Percentiles rank a stretch among this genome's conserved stretches.
These are phyloP conservation scores for Linurgus olivaceus DNA, from an alignment of 2,797 vertebrate genomes.

Conservation along the genomic window DNA sequence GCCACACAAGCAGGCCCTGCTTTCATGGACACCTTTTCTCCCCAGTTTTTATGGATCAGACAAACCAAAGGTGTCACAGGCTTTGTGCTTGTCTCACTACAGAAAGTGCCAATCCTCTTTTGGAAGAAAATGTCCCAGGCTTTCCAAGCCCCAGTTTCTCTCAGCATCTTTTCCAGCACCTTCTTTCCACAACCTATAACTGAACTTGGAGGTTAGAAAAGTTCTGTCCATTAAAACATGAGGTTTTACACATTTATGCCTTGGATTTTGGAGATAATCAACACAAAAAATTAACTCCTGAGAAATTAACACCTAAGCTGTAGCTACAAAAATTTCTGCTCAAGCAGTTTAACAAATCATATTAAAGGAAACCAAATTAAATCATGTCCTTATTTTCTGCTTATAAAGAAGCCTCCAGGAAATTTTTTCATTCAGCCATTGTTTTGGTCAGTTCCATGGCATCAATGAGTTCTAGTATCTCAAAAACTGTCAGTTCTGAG, in stretches of 20 bases:
- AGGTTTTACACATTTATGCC: not conserved
- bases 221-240: not conserved
- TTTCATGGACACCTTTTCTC: not conserved
- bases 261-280: not conserved
- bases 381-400: not conserved
- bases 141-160: not conserved
- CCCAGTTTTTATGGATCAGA: not conserved
- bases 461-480: not conserved
- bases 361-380: not conserved
- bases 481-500: not conserved
- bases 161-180: not conserved
- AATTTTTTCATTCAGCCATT: not conserved
- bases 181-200: not conserved
- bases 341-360: not conserved
- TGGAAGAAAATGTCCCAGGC: not conserved
- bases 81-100: not conserved
- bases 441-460: not conserved
- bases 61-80: fast-evolving
- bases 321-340: not conserved
- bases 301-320: not conserved
- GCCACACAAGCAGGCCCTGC: not conserved
- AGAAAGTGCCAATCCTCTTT: not conserved
- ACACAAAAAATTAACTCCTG: not conserved
- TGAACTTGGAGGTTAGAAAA: not conserved
- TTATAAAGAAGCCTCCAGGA: not conserved